These are phyloP conservation scores for Xenops minutus DNA, from an alignment of 2,797 vertebrate genomes.

Conservation along the genomic window DNA sequence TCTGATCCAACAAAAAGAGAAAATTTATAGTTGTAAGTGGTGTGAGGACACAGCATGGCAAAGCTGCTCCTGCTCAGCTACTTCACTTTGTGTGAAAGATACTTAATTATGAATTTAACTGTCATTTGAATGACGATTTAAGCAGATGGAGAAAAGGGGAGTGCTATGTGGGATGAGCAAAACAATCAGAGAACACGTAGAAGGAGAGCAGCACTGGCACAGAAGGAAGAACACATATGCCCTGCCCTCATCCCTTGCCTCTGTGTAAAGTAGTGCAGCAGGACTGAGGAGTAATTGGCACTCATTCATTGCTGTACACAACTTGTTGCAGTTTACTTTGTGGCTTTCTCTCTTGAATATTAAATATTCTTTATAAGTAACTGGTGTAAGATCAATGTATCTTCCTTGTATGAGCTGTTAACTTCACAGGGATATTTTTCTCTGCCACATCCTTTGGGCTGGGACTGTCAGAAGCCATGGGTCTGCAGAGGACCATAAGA, in stretches of 20 bases:
- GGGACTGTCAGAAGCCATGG: neutral
- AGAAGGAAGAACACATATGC: neutral
- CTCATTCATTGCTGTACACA: accelerated
- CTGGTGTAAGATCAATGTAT: accelerated
- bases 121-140: neutral
- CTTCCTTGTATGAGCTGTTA: accelerated
- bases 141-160: neutral
- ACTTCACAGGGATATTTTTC: neutral
- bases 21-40: neutral
- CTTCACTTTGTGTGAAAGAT: neutral
- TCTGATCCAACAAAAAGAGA: neutral
- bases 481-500: neutral
- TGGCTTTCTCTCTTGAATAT: neutral
- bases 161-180: neutral
- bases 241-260: neutral
- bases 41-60: neutral
- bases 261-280: neutral
- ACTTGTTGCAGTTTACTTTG: neutral
- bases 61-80: neutral
- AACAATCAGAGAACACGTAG: neutral
- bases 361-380: neutral
- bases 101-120: neutral
- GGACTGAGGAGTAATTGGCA: neutral
- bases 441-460: neutral
- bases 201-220: neutral